Conservation (phyloP, 2,113 vertebrate species). For the Gavialis gangeticus region DNA sequence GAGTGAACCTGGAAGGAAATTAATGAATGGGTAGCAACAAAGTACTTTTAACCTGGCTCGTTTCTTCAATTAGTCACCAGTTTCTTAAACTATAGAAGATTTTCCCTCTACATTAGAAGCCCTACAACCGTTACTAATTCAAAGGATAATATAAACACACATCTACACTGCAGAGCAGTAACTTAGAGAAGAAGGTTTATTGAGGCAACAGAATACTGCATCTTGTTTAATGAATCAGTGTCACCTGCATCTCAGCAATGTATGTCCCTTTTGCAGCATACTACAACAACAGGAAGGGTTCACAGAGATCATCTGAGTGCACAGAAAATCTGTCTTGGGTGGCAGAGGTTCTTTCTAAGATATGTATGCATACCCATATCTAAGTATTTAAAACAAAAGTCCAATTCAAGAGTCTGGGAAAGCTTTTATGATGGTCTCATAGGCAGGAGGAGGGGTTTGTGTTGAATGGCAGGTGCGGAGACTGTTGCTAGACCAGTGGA, state of each 20-base stretch:
- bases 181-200: background rate
- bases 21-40: background rate
- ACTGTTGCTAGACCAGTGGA: conserved; percentile 90
- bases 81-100: background rate
- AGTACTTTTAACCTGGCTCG: background rate
- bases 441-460: conserved; percentile 91
- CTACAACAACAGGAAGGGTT: background rate
- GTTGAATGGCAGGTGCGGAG: conserved; percentile 83
- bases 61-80: background rate
- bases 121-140: conserved; percentile 12
- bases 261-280: fast-evolving
- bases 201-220: background rate
- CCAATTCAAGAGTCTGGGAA: conserved; percentile 89
- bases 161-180: conserved; percentile 15
- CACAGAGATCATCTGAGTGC: background rate
- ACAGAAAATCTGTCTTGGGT: background rate
- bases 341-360: conserved; percentile 10
- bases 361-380: fast-evolving
- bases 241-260: background rate
- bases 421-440: conserved; percentile 94
- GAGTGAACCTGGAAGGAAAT: background rate
- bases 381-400: background rate
- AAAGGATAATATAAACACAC: conserved; percentile 29
- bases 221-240: background rate
- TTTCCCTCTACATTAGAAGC: conserved; percentile 30